phyloP scores from a whole-genome alignment of 2,797 vertebrate genomes.

The Diglossa cyanea region DNA sequence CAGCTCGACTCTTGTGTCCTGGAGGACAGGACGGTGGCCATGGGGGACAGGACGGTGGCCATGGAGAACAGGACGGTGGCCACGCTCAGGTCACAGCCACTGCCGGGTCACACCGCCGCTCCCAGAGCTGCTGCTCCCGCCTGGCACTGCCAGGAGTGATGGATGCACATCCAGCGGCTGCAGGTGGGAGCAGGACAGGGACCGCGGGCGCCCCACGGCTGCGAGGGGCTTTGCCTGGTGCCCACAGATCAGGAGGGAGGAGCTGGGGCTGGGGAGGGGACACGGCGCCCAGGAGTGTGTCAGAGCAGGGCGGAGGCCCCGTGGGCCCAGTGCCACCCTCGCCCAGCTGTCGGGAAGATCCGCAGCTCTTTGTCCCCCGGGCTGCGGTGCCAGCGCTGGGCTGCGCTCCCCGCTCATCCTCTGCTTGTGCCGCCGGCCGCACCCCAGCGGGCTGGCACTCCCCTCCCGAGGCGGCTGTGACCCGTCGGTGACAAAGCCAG shows the following conservation, averaged over 20 bases:
- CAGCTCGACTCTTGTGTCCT: accelerated
- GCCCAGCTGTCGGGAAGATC: not conserved
- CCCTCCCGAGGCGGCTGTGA: not conserved
- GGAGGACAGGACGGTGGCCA: not conserved
- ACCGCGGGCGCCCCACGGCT: accelerated
- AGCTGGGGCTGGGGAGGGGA: not conserved
- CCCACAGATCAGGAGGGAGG: not conserved
- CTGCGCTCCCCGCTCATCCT: not conserved
- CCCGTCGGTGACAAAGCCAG: not conserved
- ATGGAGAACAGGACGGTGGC: not conserved
- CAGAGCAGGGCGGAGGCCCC: not conserved
- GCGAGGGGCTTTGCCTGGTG: accelerated
- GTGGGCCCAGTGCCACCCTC: not conserved
- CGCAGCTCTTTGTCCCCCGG: not conserved
- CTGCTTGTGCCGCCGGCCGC: not conserved
- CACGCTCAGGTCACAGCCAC: accelerated
- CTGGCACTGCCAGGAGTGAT: accelerated
- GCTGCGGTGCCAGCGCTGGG: not conserved
- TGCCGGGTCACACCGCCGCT: accelerated
- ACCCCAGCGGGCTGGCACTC: not conserved
- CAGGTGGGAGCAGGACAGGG: not conserved
- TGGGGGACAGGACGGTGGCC: too few relatives aligned
- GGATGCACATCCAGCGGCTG: not conserved
- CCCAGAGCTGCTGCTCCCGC: not conserved
- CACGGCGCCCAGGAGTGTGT: not conserved